These are phyloP conservation scores for Madoqua kirkii DNA, from an alignment of 2,113 vertebrate genomes.

Conservation along the genomic window DNA sequence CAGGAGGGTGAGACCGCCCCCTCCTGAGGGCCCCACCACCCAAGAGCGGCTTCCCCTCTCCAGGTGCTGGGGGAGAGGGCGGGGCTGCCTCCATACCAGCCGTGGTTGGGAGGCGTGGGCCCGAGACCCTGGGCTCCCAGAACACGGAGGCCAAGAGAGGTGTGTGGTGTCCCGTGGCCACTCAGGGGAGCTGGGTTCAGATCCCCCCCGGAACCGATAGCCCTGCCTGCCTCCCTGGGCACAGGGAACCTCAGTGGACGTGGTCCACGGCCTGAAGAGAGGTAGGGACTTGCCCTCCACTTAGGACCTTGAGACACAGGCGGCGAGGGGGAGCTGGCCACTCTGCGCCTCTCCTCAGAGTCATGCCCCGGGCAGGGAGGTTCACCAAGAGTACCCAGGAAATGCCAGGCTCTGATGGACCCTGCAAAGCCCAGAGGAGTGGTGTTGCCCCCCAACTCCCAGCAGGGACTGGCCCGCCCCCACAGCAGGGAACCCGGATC, in stretches of 20 bases:
- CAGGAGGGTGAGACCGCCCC: constrained; percentile 14
- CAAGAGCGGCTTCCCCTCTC: constrained; percentile 37
- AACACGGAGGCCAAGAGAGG: not conserved
- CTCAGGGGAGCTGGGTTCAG: not conserved
- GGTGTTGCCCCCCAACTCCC: not conserved
- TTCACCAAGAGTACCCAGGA: not conserved
- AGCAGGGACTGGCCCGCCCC: rapidly evolving
- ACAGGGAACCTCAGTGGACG: not conserved
- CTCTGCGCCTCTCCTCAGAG: not conserved
- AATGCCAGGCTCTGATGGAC: rapidly evolving
- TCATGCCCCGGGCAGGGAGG: not conserved
- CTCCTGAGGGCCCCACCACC: constrained; percentile 55
- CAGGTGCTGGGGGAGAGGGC: not conserved
- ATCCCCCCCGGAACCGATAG: not conserved
- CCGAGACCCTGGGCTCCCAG: not conserved
- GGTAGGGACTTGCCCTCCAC: not conserved
- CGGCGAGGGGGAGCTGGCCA: not conserved
- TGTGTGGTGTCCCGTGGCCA: rapidly evolving
- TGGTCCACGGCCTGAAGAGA: no score
- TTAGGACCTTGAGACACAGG: rapidly evolving
- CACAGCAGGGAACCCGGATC: no score
- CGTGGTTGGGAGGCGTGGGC: rapidly evolving
- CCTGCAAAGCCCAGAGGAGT: not conserved
- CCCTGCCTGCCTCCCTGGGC: rapidly evolving
- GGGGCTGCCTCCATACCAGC: not conserved